phyloP scores from a whole-genome alignment of 2,113 vertebrate genomes.

The Elaphurus davidianus region DNA sequence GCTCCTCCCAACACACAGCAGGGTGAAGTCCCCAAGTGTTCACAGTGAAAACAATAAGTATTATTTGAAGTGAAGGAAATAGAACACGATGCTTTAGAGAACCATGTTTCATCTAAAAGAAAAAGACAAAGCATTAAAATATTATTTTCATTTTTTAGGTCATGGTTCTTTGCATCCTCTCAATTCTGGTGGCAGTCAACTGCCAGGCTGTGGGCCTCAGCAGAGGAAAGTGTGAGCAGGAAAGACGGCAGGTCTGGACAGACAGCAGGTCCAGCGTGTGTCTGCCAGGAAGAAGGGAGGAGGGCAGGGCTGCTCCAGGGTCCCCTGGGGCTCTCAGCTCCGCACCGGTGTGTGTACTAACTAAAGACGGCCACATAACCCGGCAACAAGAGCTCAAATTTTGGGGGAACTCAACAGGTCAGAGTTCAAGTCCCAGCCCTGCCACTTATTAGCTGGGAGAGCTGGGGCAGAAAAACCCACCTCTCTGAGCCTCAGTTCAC shows the following conservation, averaged over 20 bases:
- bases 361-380: not conserved
- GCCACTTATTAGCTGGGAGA: not conserved
- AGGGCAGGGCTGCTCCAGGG: not conserved
- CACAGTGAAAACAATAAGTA: not conserved
- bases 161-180: not conserved
- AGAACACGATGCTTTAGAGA: not conserved
- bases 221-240: not conserved
- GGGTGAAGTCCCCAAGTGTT: not conserved
- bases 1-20: not conserved
- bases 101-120: not conserved
- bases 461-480: not conserved
- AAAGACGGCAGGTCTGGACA: not conserved
- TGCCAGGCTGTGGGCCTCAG: not conserved
- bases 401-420: no score
- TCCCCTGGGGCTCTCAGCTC: not conserved
- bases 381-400: not conserved
- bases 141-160: not conserved
- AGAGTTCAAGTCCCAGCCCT: not conserved
- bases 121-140: not conserved
- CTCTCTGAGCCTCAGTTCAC: not conserved
- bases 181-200: not conserved
- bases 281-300: not conserved
- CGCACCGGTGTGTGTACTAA: not conserved
- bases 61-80: not conserved
- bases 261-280: rapidly evolving